These are phyloP conservation scores for Pedicia rivosa DNA, from an alignment of 2,888 invertebrate genomes.

Conservation along the genomic window DNA sequence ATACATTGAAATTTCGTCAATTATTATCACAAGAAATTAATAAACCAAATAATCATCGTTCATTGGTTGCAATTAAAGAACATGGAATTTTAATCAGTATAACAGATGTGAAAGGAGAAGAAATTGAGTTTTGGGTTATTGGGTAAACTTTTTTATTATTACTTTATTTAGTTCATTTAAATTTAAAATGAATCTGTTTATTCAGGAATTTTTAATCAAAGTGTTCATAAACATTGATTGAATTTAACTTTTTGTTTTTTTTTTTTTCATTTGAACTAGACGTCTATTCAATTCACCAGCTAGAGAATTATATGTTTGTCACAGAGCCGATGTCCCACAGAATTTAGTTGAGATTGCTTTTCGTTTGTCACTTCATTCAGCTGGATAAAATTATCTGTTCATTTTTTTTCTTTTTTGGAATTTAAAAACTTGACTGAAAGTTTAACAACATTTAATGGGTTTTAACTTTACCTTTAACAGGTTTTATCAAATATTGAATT, in stretches of 20 bases:
- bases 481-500: too few relatives aligned
- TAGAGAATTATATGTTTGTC: slow-evolving; percentile 74
- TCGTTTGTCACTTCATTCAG: slow-evolving; percentile 40
- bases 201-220: too few relatives aligned
- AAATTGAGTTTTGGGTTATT: slow-evolving; percentile 58
- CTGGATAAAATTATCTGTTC: slow-evolving; percentile 18
- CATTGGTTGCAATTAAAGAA: slow-evolving; percentile 65
- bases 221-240: too few relatives aligned
- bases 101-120: slow-evolving; percentile 30
- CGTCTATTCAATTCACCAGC: slow-evolving; percentile 61
- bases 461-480: too few relatives aligned
- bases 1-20: slow-evolving; percentile 35
- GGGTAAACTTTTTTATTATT: slow-evolving; percentile 41
- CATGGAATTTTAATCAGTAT: slow-evolving; percentile 59
- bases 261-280: slow-evolving; percentile 32
- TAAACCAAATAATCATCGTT: slow-evolving; percentile 26
- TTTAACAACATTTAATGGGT: too few relatives aligned
- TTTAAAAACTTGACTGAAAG: too few relatives aligned
- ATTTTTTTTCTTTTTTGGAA: too few relatives aligned
- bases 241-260: not conserved
- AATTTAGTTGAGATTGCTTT: slow-evolving; percentile 82
- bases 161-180: slow-evolving; percentile 6
- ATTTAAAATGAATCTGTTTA: too few relatives aligned
- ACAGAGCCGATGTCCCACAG: slow-evolving; percentile 71
- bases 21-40: slow-evolving; percentile 30